Conservation (phyloP, 2,113 vertebrate genomes). For the Hypanus sabinus region DNA sequence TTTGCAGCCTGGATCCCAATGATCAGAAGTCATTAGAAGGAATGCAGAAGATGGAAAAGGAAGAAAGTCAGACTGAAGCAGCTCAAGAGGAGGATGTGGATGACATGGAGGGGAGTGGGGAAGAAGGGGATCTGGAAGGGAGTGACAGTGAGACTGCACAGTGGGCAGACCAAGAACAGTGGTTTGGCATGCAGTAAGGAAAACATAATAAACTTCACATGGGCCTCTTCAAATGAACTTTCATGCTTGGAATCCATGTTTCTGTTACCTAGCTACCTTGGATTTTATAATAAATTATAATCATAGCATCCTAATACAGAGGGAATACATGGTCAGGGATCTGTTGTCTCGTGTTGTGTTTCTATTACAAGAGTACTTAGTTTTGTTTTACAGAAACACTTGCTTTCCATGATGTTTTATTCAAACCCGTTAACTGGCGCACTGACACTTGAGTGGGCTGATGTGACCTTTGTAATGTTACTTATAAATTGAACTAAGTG, state of each 20-base stretch:
- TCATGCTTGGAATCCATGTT: neutral
- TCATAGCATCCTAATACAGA: slow-evolving; percentile 5
- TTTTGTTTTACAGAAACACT: neutral
- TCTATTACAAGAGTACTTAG: neutral
- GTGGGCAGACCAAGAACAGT: slow-evolving; percentile 97
- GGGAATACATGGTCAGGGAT: neutral
- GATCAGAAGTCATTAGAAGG: slow-evolving; percentile 96
- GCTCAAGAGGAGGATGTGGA: slow-evolving; percentile 95
- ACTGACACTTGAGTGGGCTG: neutral
- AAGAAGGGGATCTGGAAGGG: slow-evolving; percentile 93
- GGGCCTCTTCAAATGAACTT: neutral
- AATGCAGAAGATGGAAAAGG: slow-evolving; percentile 99
- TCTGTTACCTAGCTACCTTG: neutral
- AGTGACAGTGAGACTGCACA: slow-evolving; percentile 95
- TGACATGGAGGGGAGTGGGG: slow-evolving; percentile 97
- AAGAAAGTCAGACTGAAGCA: slow-evolving; percentile 90
- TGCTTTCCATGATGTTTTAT: neutral
- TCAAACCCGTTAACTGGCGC: neutral
- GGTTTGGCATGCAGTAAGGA: slow-evolving; percentile 91
- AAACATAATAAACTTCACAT: neutral
- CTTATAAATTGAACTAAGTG: neutral
- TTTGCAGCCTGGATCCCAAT: slow-evolving; percentile 82
- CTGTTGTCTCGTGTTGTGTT: neutral
- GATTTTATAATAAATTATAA: slow-evolving; percentile 25
- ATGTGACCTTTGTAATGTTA: neutral